Conservation (phyloP, 2,888 invertebrate species). For the Conistra vaccinii region DNA sequence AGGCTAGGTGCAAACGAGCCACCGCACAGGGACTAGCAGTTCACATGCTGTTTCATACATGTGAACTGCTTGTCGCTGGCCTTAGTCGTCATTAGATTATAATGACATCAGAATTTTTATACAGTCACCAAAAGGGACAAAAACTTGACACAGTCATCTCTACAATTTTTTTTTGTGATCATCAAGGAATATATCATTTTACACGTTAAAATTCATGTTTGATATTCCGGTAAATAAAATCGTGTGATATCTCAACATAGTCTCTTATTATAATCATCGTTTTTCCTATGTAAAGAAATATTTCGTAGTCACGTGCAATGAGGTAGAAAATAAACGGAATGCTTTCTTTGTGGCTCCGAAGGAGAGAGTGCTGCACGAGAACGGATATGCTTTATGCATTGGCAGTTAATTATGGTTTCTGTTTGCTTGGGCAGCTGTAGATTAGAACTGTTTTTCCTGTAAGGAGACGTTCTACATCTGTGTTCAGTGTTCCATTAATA, state of each 20-base stretch:
- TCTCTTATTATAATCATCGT: neutral
- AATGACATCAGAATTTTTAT: neutral
- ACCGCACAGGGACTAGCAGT: too few relatives aligned
- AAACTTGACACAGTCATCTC: neutral
- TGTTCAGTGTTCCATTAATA: neutral
- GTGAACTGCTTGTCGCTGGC: too few relatives aligned
- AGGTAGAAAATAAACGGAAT: slow-evolving; percentile 46
- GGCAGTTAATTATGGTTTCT: neutral
- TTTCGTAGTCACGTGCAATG: slow-evolving; percentile 35
- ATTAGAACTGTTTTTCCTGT: neutral
- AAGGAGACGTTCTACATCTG: neutral
- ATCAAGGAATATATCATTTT: neutral
- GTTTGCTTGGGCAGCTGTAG: neutral
- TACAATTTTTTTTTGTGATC: neutral
- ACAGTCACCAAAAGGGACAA: neutral
- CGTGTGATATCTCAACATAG: neutral
- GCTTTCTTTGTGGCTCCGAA: slow-evolving; percentile 37
- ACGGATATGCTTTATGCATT: neutral
- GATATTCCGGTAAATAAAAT: neutral
- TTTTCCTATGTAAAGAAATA: slow-evolving; percentile 7
- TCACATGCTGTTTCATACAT: too few relatives aligned
- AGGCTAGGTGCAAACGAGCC: too few relatives aligned
- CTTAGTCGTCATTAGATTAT: neutral
- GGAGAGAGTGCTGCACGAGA: slow-evolving; percentile 47
- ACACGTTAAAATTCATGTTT: neutral